Conservation (phyloP, 2,797 vertebrate genomes). For the Pipistrellus pygmaeus region DNA sequence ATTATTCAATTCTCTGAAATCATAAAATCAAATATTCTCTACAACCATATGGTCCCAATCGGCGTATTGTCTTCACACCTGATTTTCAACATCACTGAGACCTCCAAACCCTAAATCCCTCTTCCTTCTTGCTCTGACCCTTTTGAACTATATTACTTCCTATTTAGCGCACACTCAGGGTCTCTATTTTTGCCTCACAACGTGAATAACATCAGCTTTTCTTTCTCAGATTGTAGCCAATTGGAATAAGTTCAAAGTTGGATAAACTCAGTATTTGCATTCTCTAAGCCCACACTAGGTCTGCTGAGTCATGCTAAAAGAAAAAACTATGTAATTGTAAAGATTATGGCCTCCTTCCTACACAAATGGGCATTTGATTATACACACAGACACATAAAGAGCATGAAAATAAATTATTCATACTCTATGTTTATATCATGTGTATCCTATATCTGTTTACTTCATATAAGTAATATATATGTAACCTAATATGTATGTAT, state of each 20-base stretch:
- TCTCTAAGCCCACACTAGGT: neutral
- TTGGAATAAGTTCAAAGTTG: neutral
- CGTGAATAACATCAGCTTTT: neutral
- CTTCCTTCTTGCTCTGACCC: neutral
- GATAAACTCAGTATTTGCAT: neutral
- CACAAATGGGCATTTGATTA: neutral
- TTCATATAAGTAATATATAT: neutral
- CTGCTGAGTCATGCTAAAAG: neutral
- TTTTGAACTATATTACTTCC: neutral
- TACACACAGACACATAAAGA: neutral
- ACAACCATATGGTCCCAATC: neutral
- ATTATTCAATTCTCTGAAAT: neutral
- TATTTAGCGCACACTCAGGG: neutral
- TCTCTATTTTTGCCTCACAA: neutral
- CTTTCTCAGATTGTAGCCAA: neutral
- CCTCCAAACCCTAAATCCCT: neutral
- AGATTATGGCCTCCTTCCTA: neutral
- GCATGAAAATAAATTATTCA: neutral
- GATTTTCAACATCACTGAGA: neutral
- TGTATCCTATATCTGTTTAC: neutral
- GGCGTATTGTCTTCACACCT: neutral
- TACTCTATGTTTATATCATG: neutral
- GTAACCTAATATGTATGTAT: neutral
- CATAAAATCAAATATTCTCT: neutral
- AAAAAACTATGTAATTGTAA: neutral